Evolutionary conservation across 2,113 vertebrate species (phyloP).

Genomic region (Phalacrocorax pelagicus): DNA sequence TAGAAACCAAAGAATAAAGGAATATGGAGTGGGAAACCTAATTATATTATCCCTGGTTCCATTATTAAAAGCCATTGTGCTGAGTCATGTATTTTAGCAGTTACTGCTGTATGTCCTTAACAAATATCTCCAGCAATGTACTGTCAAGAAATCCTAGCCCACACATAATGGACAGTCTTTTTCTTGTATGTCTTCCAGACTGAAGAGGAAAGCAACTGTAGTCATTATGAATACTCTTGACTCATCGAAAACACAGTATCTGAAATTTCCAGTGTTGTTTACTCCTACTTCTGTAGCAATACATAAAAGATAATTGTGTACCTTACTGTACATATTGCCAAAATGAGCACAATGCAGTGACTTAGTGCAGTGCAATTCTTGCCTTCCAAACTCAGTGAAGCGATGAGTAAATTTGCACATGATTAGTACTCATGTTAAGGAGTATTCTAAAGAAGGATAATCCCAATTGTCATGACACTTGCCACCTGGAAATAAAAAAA

Average conservation of each 20-base stretch:
- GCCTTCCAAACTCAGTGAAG: background rate
- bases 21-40: background rate
- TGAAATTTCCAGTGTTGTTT: background rate
- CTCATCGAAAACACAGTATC: background rate
- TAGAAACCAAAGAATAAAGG: background rate
- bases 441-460: background rate
- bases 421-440: background rate
- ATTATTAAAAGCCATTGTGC: background rate
- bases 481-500: background rate
- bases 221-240: background rate
- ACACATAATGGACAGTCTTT: background rate
- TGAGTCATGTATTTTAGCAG: background rate
- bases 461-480: background rate
- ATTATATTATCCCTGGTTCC: background rate
- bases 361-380: background rate
- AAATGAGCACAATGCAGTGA: background rate
- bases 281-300: background rate
- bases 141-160: background rate
- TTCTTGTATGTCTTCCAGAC: background rate
- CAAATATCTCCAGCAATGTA: background rate
- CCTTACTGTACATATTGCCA: rapidly evolving
- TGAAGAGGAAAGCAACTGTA: background rate
- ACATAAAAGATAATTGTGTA: background rate
- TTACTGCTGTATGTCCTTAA: background rate
- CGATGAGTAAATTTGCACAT: background rate